Evolutionary conservation across 2,113 vertebrate species (phyloP), one percentile per base, ranked within the genome.

Genomic region (Pogonocichla stellata): DNA sequence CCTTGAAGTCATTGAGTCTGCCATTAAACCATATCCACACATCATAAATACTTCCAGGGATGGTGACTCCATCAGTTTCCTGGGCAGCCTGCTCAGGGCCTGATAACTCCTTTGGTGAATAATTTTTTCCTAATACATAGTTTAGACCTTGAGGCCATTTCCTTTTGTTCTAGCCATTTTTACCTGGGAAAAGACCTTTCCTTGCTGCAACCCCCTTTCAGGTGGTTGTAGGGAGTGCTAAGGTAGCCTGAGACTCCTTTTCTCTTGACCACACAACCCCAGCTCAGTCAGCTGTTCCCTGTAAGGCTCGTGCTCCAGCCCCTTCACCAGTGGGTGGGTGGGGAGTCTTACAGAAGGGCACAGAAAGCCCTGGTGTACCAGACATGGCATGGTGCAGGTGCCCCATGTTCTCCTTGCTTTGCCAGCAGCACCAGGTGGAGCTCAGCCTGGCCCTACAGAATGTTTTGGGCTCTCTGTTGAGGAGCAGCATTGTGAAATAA

Each of bases 401-500:
- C n/a, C 57, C 53, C 6, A 0, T 29, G 64, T 86, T 78, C 43
- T 75, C 54, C 66, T 53, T 36, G 40, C 82, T 84, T 36, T 80
- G 80, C 88, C 83, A 83, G 69, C n/a, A 36, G 48, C 60, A 67
- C 60, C 92, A 93, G 75, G 90, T 97, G 90, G 38, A 81, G 19
- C 60, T 48, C 18, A 13, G 33, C 56, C 42, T 84, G 82, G 31
- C 71, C 79, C 51, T 61, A 12, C 47, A 54, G 69, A 90, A 67
- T 64, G 80, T 81, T 96, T 80, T 60, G 86, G 69, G 40, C 36
- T 93, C 83, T 96, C 45, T 91, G 80, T 65, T 90, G 81, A 93
- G 89, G 70, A 85, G 86, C 61, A 65, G 51, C 64, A 54, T 90
- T 95, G 90, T 90, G 77, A 84, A 96, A 81, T 94, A 83, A 93